phyloP scores from a whole-genome alignment of 2,888 invertebrate genomes.

The Chalcosyrphus nemorum region DNA sequence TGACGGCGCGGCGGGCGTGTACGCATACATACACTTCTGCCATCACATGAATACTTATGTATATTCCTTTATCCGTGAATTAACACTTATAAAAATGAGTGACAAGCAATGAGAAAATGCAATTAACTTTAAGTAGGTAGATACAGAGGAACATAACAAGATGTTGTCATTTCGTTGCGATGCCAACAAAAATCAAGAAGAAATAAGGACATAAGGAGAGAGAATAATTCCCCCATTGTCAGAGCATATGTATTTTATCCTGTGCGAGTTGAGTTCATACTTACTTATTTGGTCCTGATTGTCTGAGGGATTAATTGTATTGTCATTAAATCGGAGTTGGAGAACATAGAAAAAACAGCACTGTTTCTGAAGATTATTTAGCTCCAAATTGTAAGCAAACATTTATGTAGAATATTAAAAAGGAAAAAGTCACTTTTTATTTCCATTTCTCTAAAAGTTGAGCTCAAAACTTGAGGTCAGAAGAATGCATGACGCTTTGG shows the following conservation, averaged over 20 bases:
- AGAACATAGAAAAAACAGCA: conserved; percentile 25
- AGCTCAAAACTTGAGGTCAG: too few species aligned
- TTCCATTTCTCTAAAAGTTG: too few species aligned
- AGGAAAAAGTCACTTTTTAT: too few species aligned
- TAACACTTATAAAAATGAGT: conserved; percentile 73
- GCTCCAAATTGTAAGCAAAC: too few species aligned
- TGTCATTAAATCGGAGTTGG: conserved; percentile 48
- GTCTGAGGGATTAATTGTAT: conserved; percentile 68
- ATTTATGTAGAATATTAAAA: too few species aligned
- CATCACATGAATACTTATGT: conserved; percentile 1
- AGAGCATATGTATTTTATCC: conserved; percentile 52
- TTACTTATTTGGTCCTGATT: conserved; percentile 44
- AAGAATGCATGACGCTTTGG: too few species aligned
- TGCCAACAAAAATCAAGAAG: conserved; percentile 48
- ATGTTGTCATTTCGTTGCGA: conserved; percentile 66
- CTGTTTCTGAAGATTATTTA: conserved; percentile 36
- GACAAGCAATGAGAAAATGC: conserved; percentile 73
- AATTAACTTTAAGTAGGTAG: conserved; percentile 72
- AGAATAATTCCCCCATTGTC: conserved; percentile 65
- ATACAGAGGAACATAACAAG: conserved; percentile 64
- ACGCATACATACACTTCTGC: not conserved
- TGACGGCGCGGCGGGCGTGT: not conserved
- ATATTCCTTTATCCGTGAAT: conserved; percentile 65
- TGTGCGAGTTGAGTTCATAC: conserved; percentile 48
- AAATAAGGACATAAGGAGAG: conserved; percentile 32